A percentile compares a stretch with the other conserved stretches of the same genome.
phyloP scores from a whole-genome alignment of 2,113 vertebrate genomes.

The Mus musculus region GRCm39 chr7:89946001-89946500 shows the following conservation, averaged over 20 bases:
- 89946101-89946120: constrained; percentile 23
- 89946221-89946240: not conserved
- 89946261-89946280: not conserved
- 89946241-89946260: not conserved
- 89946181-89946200: not conserved
- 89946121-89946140: not conserved
- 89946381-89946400: not conserved
- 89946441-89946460: not conserved
- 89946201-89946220: not conserved
- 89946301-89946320: not conserved
- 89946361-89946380: not conserved
- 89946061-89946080: not conserved
- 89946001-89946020: not conserved
- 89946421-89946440: not conserved
- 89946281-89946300: not conserved
- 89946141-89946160: not conserved
- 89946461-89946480: not conserved
- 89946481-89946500: too few relatives aligned
- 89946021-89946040: too few relatives aligned
- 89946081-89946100: not conserved
- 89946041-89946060: not conserved
- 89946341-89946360: not conserved
- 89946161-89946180: not conserved
- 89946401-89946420: not conserved
- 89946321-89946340: not conserved